Evolutionary conservation across 2,797 vertebrate species (phyloP).

Genomic region (Hybognathus amarus): DNA sequence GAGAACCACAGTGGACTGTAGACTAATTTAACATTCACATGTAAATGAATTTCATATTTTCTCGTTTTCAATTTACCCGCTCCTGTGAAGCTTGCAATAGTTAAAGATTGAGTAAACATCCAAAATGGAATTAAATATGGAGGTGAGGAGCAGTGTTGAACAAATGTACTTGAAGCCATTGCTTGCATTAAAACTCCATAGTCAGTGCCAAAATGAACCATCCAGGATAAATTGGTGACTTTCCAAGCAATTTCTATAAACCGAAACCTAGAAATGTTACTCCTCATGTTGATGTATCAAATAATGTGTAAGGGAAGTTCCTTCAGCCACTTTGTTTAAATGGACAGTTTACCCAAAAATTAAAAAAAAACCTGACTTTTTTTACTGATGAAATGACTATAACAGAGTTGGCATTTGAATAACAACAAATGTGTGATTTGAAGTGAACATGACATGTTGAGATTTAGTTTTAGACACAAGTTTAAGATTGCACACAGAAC

Average conservation of each 20-base stretch:
- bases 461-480: background rate
- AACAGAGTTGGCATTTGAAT: conserved; percentile 20
- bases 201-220: conserved; percentile 11
- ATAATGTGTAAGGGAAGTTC: background rate
- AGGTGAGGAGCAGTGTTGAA: conserved; percentile 3
- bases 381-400: background rate
- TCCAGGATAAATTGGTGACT: conserved; percentile 18
- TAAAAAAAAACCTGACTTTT: background rate
- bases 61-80: conserved; percentile 49
- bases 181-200: conserved; percentile 25
- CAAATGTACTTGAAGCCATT: conserved; percentile 18
- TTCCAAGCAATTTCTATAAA: conserved; percentile 29
- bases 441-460: conserved; percentile 26
- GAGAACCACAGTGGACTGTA: conserved; percentile 48
- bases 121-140: conserved; percentile 42
- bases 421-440: conserved; percentile 15
- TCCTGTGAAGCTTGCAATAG: conserved; percentile 45
- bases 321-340: background rate
- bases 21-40: conserved; percentile 61
- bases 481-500: conserved; percentile 27
- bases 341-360: background rate
- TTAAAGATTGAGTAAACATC: conserved; percentile 44
- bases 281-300: background rate
- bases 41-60: conserved; percentile 59
- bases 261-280: conserved; percentile 12